phyloP scores from a whole-genome alignment of 2,888 invertebrate species.

The Liposcelis brunnea region DNA sequence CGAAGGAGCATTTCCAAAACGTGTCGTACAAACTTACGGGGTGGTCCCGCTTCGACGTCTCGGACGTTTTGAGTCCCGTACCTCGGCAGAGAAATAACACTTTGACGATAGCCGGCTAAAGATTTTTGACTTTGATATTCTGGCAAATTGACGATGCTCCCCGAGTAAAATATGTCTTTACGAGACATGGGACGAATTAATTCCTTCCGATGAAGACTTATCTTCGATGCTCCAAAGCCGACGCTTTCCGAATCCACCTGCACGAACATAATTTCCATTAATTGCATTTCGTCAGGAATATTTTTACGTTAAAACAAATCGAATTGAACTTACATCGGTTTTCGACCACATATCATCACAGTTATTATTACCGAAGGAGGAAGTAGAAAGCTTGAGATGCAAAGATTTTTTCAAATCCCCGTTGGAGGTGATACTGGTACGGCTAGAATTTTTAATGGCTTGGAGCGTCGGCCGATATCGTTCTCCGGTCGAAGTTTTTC shows the following conservation, averaged over 20 bases:
- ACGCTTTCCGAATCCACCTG: slow-evolving; percentile 44
- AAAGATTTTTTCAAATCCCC: slow-evolving; percentile 48
- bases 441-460: slow-evolving; percentile 60
- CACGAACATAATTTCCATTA: background rate
- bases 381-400: slow-evolving; percentile 36
- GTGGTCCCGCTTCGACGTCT: slow-evolving; percentile 42
- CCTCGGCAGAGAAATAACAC: slow-evolving; percentile 72
- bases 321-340: slow-evolving; percentile 20
- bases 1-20: background rate
- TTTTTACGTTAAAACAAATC: slow-evolving; percentile 1
- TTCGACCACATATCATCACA: slow-evolving; percentile 24
- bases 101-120: slow-evolving; percentile 75
- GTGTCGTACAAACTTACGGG: slow-evolving; percentile 35
- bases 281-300: background rate
- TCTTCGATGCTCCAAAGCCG: slow-evolving; percentile 47
- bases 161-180: slow-evolving; percentile 95
- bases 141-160: slow-evolving; percentile 81
- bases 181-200: slow-evolving; percentile 79
- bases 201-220: slow-evolving; percentile 31
- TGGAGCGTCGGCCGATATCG: slow-evolving; percentile 69
- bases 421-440: slow-evolving; percentile 58
- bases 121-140: slow-evolving; percentile 89
- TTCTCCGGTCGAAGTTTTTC: slow-evolving; percentile 69
- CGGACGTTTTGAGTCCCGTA: slow-evolving; percentile 39
- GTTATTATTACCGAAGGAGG: slow-evolving; percentile 40